Evolutionary conservation across 2,888 invertebrate genomes (phyloP), one percentile per base, ranked within the genome.

Genomic region (Drosophila formosana): DNA sequence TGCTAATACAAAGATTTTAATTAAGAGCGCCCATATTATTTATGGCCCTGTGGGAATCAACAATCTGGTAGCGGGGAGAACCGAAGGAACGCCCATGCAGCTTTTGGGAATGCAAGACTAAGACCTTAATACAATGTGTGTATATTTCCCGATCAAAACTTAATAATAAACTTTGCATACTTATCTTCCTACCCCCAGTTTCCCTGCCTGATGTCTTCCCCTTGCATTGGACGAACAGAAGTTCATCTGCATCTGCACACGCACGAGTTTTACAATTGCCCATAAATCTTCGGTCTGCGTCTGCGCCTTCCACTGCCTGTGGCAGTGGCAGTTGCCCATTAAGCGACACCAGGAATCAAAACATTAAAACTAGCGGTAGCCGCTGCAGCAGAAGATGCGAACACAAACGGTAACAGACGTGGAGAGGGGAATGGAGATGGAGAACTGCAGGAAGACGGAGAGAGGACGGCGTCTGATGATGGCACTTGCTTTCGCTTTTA

Each of bases 281-380:
- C 89, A 85, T 89, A 87, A 89, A 85, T 89, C 89, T 85, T 80
- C 52, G 37, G 46, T 63, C 56, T 76, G 66, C 70, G 74, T 68
- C 69, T 72, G 63, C 66, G 78, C 65, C 64, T 62, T 53, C 41
- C 28, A 11, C 18, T 11, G 11, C 28, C 43, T 30, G n/a, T 30
- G 23, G 52, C 65, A 34, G 43, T 50, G 57, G 52, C 74, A 76
- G 84, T 85, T 73, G 82, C 69, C 79, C 81, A 85, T 89, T 85
- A 85, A 88, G 73, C 75, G 85, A 87, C 88, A 83, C 84, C 88
- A 79, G 73, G 70, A 85, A 87, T 74, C 85, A 79, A 75, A 83
- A 74, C 70, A 79, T 64, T 63, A 66, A 80, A 68, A 74, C 28
- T 18, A n/a, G 62, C 25, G 28, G 43, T 23, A 4, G 47, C 9